Evolutionary conservation across 2,113 vertebrate species (phyloP).

Genomic region (Thamnophis sirtalis): DNA sequence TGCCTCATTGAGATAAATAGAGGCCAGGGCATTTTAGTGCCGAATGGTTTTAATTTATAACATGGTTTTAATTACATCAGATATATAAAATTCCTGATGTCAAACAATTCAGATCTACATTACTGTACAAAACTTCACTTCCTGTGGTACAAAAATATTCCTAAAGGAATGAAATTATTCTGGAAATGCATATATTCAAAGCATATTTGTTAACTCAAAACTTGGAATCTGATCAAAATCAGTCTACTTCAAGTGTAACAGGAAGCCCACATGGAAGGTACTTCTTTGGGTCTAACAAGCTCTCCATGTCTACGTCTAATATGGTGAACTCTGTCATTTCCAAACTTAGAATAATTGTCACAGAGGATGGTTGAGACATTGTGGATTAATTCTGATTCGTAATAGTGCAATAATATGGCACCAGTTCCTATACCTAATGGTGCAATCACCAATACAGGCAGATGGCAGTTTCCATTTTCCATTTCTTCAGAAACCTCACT

Average conservation of each 20-base stretch:
- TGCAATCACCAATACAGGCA: neutral
- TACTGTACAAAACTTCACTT: constrained; percentile 42
- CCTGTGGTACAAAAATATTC: constrained; percentile 49
- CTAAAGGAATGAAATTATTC: constrained; percentile 37
- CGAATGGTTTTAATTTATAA: constrained; percentile 61
- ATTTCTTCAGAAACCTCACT: neutral
- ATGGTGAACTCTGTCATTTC: neutral
- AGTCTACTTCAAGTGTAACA: neutral
- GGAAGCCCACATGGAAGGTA: neutral
- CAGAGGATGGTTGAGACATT: neutral
- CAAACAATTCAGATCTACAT: constrained; percentile 30
- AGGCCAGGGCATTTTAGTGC: constrained; percentile 35
- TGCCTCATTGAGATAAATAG: constrained; percentile 48
- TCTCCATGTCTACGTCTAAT: neutral
- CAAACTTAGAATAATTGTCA: neutral
- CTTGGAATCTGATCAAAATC: neutral
- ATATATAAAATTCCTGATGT: constrained; percentile 39
- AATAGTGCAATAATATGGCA: neutral
- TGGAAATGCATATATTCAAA: constrained; percentile 42
- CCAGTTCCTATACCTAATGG: neutral
- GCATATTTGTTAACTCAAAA: neutral
- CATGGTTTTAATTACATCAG: constrained; percentile 15
- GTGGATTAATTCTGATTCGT: neutral
- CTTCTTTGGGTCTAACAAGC: neutral
- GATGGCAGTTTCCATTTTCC: neutral